These are phyloP conservation scores for Brachypteracias leptosomus DNA, from an alignment of 2,113 vertebrate species.

Conservation along the genomic window DNA sequence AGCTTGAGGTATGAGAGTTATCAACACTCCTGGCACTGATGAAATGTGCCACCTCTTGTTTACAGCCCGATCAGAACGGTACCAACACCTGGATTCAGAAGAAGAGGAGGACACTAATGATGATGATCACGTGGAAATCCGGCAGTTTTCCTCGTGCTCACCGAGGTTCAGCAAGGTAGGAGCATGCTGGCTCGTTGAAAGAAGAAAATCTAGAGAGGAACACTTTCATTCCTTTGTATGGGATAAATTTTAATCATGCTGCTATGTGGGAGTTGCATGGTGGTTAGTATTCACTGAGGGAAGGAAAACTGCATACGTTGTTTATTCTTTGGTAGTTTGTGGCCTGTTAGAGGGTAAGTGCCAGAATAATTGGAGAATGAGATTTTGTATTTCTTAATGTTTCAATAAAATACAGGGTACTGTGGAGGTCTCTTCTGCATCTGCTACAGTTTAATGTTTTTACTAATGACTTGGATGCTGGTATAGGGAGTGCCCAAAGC, in stretches of 20 bases:
- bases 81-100: constrained; percentile 94
- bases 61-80: constrained; percentile 90
- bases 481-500: not conserved
- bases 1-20: not conserved
- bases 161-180: constrained; percentile 95
- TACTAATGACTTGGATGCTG: not conserved
- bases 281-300: not conserved
- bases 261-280: not conserved
- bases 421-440: not conserved
- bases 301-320: not conserved
- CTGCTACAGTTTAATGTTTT: not conserved
- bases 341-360: not conserved
- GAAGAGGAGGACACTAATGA: constrained; percentile 97
- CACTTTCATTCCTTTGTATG: rapidly evolving
- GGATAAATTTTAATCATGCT: not conserved
- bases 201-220: not conserved
- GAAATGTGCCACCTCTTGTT: not conserved
- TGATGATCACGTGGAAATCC: constrained; percentile 91
- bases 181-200: not conserved
- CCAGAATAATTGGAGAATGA: not conserved
- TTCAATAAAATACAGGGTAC: not conserved
- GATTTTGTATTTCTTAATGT: not conserved
- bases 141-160: constrained; percentile 96
- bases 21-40: not conserved
- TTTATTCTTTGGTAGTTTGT: not conserved